A percentile compares a stretch with the other conserved stretches of the same genome.
These are phyloP conservation scores for Gymnogyps californianus DNA, from an alignment of 2,113 vertebrate species.

Conservation along the genomic window DNA sequence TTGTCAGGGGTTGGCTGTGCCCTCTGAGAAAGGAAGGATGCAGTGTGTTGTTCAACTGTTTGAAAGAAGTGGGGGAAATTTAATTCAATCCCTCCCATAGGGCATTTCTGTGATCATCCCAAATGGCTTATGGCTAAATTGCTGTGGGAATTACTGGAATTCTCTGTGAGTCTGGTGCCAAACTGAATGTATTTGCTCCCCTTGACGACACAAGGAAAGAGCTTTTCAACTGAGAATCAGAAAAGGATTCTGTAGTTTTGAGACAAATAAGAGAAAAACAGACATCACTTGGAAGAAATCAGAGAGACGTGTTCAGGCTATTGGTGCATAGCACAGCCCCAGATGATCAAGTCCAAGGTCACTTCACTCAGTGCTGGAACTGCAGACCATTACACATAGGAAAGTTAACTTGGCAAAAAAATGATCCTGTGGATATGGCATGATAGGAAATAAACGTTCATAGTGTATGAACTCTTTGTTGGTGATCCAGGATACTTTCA, in stretches of 20 bases:
- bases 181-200: not conserved
- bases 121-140: not conserved
- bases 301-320: not conserved
- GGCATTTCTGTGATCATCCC: not conserved
- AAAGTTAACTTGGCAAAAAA: constrained; percentile 23
- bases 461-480: constrained; percentile 1
- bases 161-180: not conserved
- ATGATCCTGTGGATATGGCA: not conserved
- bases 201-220: not conserved
- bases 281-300: not conserved
- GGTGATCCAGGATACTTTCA: constrained; percentile 43
- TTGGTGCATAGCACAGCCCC: not conserved
- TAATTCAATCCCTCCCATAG: not conserved
- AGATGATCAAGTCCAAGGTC: not conserved
- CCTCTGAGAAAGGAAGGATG: not conserved
- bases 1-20: not conserved
- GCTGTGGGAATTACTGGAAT: not conserved
- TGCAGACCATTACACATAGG: not conserved
- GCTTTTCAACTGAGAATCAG: not conserved
- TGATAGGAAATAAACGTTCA: not conserved
- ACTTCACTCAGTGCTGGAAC: constrained; percentile 1
- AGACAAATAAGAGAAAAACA: not conserved
- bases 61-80: not conserved
- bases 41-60: not conserved
- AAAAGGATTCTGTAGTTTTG: not conserved